Base-by-base conservation (phyloP, 2,113 vertebrate species). In the Podilymbus podiceps region DNA sequence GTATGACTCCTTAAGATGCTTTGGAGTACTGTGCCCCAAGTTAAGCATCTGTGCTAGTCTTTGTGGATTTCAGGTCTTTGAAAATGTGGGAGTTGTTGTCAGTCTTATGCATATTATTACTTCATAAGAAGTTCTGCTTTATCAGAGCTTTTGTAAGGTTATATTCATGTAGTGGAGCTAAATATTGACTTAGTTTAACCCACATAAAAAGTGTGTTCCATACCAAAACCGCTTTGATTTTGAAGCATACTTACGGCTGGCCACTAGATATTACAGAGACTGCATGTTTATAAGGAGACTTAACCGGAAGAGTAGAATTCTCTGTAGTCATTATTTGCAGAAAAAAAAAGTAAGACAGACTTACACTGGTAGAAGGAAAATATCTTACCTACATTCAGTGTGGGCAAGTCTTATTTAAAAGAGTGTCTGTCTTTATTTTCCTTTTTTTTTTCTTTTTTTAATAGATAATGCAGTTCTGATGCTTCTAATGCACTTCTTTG, bases 401-500 rank as follows among this genome's bases (percentile, higher is more conserved):
- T 13, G 72, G 18, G 12, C 0, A 0, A 50, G n/a, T 77, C 21
- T 84, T 38, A 47, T n/a, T 84, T 71, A 22, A 88, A 72, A 75
- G 24, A 47, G 8, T 19, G 40, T 35, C 14, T 44, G 79, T 67
- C 14, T 76, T 74, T 71, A 11, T 77, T 78, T 92, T 76, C 15
- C 31, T 88, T 83, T 46, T 13, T 58, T 91, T 94, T 84, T 38
- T 38, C 9, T 38, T 38, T 87, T 16, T n/a, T 92, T 81, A 73
- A 24, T n/a, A 75, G 58, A 35, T 72, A 73, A 92, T 35, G 13
- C 16, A 25, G 14, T 59, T 76, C 79, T 93, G 58, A 72, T 87
- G 53, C 53, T 95, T 96, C 73, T 89, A 76, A 91, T 93, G 38
- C 53, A 33, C 46, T 90, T 88, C 24, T 78, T 87, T 73, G 30